Evolutionary conservation across 2,888 invertebrate genomes (phyloP), one percentile per base, ranked within the genome.

Genomic region (Lithophane ornitopus): DNA sequence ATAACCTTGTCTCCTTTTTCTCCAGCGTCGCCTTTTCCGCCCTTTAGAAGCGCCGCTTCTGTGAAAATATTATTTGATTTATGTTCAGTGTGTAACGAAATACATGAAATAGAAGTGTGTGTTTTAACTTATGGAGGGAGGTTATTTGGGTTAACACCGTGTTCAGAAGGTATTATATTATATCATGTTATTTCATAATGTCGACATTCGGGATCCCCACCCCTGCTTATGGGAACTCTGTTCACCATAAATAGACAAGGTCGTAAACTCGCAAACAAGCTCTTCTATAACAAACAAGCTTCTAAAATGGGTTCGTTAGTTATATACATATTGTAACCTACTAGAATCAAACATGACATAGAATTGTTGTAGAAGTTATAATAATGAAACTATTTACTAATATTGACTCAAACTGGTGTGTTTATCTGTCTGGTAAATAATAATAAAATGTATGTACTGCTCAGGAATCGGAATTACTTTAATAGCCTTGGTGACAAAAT

Each of bases 1-100:
- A 91, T 93, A 95, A 96, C 96, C 95, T 96, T 96, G 85, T 95
- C 96, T 70, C 96, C 96, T 78, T 89, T 85, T 46, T 92, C 94
- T 22, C 94, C 94, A 22, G 76, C 86, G 26, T 95, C 95, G 59
- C 94, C 95, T 88, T 93, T 95, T 62, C 86, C 88, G 54, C 89
- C 92, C 84, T 92, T 94, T 74, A 88, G 69, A 76, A 94, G 91
- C 75, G 93, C 93, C 63, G 93, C 88, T 80, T 94, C 96, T 96
- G 92, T 76, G 88, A 90, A 92, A 88, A 89, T 80, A 89, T 81
- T 78, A 85, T 88, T 86, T 58, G 63, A 83, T 80, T 82, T 79
- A 78, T 70, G 69, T 74, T 66, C 63, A 72, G 52, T n/a, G 52
- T 62, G 52, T 70, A 66, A 79, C 70, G 44, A 76, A 84, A 84